Evolutionary conservation across 1,140 invertebrate species (phyloP).

Genomic region (Ruditapes philippinarum): DNA sequence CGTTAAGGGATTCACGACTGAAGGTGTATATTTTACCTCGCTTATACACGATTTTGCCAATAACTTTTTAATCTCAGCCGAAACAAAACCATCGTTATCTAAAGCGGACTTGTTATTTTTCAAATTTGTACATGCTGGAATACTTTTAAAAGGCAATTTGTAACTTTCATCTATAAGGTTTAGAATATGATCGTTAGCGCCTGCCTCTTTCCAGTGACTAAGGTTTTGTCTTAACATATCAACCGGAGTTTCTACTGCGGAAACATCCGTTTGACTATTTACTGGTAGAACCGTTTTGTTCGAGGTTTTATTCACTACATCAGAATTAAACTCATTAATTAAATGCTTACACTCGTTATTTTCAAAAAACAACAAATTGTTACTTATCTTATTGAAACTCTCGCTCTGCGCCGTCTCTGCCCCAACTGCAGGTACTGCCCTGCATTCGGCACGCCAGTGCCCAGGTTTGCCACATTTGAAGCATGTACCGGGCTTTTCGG

Average conservation of each 20-base stretch:
- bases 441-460: background rate
- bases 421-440: background rate
- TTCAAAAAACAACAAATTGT: background rate
- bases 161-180: constrained; percentile 57
- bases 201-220: background rate
- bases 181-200: constrained; percentile 42
- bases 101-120: constrained; percentile 62
- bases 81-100: constrained; percentile 24
- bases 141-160: constrained; percentile 58
- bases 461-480: background rate
- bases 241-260: too few species aligned
- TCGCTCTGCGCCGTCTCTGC: background rate
- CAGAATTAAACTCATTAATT: background rate
- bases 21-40: background rate
- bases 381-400: too few species aligned
- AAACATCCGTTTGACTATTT: too few species aligned
- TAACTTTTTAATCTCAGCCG: constrained; percentile 45
- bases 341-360: background rate
- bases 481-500: background rate
- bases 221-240: background rate
- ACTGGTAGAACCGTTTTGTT: too few species aligned
- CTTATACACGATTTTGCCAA: too few species aligned
- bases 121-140: background rate
- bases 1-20: constrained; percentile 54
- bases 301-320: background rate